Evolutionary conservation across 2,113 vertebrate species (phyloP).

Genomic region (Stomatorhinus ivindoensis): DNA sequence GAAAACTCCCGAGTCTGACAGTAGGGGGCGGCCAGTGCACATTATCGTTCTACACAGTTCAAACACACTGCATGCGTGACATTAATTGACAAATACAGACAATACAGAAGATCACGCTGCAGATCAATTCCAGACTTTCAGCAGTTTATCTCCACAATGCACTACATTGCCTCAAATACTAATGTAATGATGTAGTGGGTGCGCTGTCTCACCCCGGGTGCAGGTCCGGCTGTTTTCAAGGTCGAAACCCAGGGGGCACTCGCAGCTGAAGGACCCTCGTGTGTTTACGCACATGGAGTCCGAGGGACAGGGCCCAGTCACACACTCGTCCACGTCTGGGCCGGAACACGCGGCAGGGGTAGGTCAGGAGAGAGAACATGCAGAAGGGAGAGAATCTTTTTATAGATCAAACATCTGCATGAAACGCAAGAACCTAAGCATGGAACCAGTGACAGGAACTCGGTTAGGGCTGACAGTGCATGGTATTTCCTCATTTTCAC

Average conservation of each 20-base stretch:
- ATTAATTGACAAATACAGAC: background rate
- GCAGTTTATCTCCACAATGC: background rate
- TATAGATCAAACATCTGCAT: background rate
- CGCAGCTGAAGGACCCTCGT: constrained; percentile 77
- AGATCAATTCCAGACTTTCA: background rate
- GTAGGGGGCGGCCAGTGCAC: background rate
- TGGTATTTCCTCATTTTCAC: background rate
- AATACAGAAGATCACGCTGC: background rate
- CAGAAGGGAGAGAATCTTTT: background rate
- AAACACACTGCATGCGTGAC: background rate
- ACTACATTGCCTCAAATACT: background rate
- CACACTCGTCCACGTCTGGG: constrained; percentile 81
- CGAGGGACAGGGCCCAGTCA: constrained; percentile 68
- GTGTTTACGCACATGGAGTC: constrained; percentile 74
- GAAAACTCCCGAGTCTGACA: background rate
- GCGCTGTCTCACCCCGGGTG: constrained; percentile 66
- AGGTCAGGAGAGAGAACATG: background rate
- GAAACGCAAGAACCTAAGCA: background rate
- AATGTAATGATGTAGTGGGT: background rate
- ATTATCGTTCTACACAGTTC: background rate
- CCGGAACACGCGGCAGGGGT: constrained; percentile 11
- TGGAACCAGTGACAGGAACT: background rate
- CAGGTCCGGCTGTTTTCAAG: constrained; percentile 80
- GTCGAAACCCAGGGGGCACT: constrained; percentile 77
- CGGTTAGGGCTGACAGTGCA: background rate